Evolutionary conservation across 2,113 vertebrate genomes (phyloP).

Genomic region (Otus sunia): DNA sequence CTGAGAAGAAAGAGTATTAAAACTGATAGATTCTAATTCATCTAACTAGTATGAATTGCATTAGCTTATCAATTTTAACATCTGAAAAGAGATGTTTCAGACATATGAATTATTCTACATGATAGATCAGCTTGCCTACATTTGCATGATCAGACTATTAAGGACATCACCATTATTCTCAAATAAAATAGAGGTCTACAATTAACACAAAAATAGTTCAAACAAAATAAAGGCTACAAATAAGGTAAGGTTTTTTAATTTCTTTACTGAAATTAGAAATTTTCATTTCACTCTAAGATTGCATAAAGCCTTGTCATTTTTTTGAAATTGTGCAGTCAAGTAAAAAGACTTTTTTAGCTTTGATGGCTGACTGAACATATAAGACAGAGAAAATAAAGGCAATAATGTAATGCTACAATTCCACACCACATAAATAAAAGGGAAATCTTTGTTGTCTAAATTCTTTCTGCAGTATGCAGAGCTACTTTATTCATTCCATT

Average conservation of each 20-base stretch:
- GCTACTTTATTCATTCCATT: neutral
- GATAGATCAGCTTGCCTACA: neutral
- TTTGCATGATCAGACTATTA: neutral
- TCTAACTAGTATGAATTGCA: neutral
- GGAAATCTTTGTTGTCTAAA: neutral
- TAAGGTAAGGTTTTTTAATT: neutral
- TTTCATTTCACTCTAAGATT: neutral
- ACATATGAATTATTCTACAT: neutral
- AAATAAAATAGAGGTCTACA: neutral
- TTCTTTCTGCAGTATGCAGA: neutral
- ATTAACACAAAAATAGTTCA: neutral
- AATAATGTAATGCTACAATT: neutral
- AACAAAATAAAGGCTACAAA: neutral
- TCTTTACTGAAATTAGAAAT: neutral
- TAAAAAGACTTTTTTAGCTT: neutral
- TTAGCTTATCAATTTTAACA: neutral
- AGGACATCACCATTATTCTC: neutral
- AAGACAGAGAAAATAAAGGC: neutral
- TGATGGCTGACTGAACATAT: neutral
- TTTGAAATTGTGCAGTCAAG: neutral
- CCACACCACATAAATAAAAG: neutral
- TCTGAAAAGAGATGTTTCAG: neutral
- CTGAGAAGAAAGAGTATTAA: neutral
- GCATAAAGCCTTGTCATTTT: neutral
- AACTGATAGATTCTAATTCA: neutral